Base-by-base conservation (phyloP, 1,140 invertebrate genomes). In the Drosophila nikananu region DNA sequence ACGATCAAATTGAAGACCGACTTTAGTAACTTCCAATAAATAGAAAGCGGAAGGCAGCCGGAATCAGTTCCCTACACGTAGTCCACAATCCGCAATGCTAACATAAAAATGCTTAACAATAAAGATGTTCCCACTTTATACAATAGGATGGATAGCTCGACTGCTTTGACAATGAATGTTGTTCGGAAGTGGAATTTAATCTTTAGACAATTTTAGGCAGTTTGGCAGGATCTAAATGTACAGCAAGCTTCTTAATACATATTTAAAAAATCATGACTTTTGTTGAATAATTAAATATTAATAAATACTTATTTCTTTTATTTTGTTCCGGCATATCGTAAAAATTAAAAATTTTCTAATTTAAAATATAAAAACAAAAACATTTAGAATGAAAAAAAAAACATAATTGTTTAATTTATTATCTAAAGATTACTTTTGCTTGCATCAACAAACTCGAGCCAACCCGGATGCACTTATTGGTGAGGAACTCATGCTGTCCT, bases 1-100 rank as follows among this genome's bases (percentile, higher is more conserved):
- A 96, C 97, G 12, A 99, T 99, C 83, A 98, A 98, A 93, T 94
- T 99, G 49, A 99, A 98, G 95, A 99, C 97, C 19, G 97, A 99
- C 93, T 99, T 99, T 92, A 98, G 97, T 81, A 98, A 99, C 94
- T 99, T 98, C 57, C 92, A 93, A 66, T 93, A 55, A 55, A 10
- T 25, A 7, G 15, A 23, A 23, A 12, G 15, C 15, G 21, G 75
- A 80, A 64, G 32, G 27, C 13, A 30, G 3, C 27, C 51, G 21
- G 55, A 37, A 70, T 12, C 23, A 51, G 17, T 5, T 19, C 49
- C 30, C 42, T 42, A 60, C n/a, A 57, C 37, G 48, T 60, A 78
- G 32, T 58, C 30, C 35, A 49, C 57, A 39, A 63, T 21, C 41
- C 32, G 74, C 57, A 60, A 41, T 60, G 66, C 66, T 71, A 60